Evolutionary conservation across 2,888 invertebrate genomes (phyloP), one percentile per base, ranked within the genome.

Genomic region (Volucella inflata): DNA sequence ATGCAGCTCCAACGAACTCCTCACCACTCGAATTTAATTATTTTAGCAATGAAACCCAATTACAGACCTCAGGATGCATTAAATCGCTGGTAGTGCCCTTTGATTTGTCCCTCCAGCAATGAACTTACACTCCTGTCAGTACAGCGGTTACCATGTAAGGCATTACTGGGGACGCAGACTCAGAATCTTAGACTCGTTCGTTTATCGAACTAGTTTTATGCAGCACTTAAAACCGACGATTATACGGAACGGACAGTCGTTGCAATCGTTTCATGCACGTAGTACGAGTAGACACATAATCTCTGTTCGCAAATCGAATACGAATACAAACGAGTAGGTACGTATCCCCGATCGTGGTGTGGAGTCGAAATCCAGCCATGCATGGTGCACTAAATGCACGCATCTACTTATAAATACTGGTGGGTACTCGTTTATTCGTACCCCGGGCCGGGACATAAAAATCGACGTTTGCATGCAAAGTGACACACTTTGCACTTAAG

Each of bases 61-160:
- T 85, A 85, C 76, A 64, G 81, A 50, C 62, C 70, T 76, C 81
- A 72, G 85, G 85, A 80, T 81, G 77, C 77, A 85, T 85, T 85
- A 85, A 85, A 77, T 85, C 65, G 82, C 60, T 42, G 44, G 0
- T 3, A 16, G 8, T 46, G 8, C 44, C 57, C 42, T 64, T 53
- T 62, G 71, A 38, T 60, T 48, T 51, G 72, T 40, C 59, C 55
- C 62, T 55, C 36, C 59, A 30, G 21, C 57, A 44, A 16, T 12
- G 21, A 59, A 8, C 30, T 55, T 16, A 64, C 36, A 38, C 62
- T 71, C 71, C 71, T 72, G 79, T 67, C 72, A 72, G n/a, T 0
- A 30, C 30, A 79, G 67, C 78, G 78, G 62, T 44, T 57, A 57
- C 75, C 50, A 59, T 75, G 60, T 67, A 76, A 80, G 79, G 65